These are phyloP conservation scores for Hydroisotoma schaefferi DNA, from an alignment of 2,888 invertebrate genomes.

Conservation along the genomic window DNA sequence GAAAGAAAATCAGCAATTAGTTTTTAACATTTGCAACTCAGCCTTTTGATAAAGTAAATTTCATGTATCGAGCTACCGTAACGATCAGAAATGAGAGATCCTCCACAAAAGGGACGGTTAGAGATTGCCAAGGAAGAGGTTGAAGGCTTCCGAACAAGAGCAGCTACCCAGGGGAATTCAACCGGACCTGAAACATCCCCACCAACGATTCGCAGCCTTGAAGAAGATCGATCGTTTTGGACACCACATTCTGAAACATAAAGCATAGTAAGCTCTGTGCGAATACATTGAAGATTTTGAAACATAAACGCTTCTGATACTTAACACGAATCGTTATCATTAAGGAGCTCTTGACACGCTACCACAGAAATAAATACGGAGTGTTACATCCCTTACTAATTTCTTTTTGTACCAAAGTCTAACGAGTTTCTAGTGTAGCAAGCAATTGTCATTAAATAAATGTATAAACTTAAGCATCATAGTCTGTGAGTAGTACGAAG, in stretches of 20 bases:
- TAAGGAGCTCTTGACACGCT: too few species aligned
- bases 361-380: too few species aligned
- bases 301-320: too few species aligned
- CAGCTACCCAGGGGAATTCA: conserved; percentile 45
- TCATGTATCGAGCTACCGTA: neutral
- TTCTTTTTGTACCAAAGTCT: too few species aligned
- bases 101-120: conserved; percentile 51
- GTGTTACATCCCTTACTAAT: too few species aligned
- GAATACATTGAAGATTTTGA: too few species aligned
- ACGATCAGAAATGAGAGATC: conserved; percentile 50
- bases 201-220: conserved; percentile 42
- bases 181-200: conserved; percentile 32
- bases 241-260: conserved; percentile 31
- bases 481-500: too few species aligned
- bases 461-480: too few species aligned
- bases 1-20: conserved; percentile 4
- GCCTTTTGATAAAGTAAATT: neutral
- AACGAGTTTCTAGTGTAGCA: too few species aligned
- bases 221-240: conserved; percentile 17
- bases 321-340: too few species aligned
- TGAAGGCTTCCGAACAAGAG: conserved; percentile 31
- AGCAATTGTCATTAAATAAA: too few species aligned
- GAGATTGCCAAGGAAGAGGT: conserved; percentile 12
- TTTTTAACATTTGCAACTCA: neutral
- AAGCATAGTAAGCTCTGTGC: too few species aligned